Conservation (phyloP, 2,113 vertebrate genomes). For the Ciconia stormi region DNA sequence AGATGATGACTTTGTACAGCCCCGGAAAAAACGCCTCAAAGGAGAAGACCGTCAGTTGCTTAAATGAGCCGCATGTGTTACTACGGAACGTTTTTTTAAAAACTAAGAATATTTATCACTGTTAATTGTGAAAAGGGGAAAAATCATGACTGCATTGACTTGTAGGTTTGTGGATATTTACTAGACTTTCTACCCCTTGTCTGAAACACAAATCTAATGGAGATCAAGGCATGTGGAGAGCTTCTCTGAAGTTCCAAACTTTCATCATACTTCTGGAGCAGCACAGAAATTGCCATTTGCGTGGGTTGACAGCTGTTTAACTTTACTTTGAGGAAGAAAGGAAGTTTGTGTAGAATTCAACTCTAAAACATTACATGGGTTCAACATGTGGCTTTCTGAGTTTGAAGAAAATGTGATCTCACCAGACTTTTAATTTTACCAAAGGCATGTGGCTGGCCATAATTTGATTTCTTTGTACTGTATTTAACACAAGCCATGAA, state of each 20-base stretch:
- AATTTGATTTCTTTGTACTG: slow-evolving; percentile 43
- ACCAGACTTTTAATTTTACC: slow-evolving; percentile 54
- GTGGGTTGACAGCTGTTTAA: slow-evolving; percentile 5
- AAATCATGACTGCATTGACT: slow-evolving; percentile 38
- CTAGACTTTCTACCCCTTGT: slow-evolving; percentile 19
- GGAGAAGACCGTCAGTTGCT: slow-evolving; percentile 75
- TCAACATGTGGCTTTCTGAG: slow-evolving; percentile 55
- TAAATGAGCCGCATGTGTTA: slow-evolving; percentile 53
- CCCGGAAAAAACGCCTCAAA: slow-evolving; percentile 81
- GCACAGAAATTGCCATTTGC: background rate
- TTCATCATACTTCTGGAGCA: slow-evolving; percentile 23
- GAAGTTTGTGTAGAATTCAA: slow-evolving; percentile 27
- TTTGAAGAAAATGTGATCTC: slow-evolving; percentile 61
- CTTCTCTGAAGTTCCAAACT: slow-evolving; percentile 21
- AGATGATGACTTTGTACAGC: slow-evolving; percentile 79
- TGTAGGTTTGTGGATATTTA: slow-evolving; percentile 50
- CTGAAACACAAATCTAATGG: background rate
- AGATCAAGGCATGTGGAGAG: background rate
- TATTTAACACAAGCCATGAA: slow-evolving; percentile 51
- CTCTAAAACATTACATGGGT: slow-evolving; percentile 45
- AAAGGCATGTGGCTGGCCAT: slow-evolving; percentile 62
- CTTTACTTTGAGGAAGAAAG: slow-evolving; percentile 27
- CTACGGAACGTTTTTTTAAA: background rate
- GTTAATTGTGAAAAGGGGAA: slow-evolving; percentile 18
- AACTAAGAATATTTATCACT: slow-evolving; percentile 50